Percentiles rank a stretch among this genome's conserved stretches.
Conservation (phyloP, 92 coral and sea anemone genomes). For the Zoanthus sociatus region DNA sequence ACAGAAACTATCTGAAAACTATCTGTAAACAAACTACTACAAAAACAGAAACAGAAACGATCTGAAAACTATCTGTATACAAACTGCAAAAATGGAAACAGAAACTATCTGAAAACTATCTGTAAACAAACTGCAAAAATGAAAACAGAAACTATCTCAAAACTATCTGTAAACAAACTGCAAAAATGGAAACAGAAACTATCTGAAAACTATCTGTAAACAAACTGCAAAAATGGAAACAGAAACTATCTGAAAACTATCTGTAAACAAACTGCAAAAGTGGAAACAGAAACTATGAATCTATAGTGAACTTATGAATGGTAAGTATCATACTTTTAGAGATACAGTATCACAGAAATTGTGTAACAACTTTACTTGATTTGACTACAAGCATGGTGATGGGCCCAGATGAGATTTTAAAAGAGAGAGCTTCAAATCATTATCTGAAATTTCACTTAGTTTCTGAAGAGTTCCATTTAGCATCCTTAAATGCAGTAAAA, state of each 20-base stretch:
- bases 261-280: background rate
- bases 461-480: constrained; percentile 44
- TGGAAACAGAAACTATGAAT: constrained; percentile 39
- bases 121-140: background rate
- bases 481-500: constrained; percentile 41
- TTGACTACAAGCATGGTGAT: constrained; percentile 57
- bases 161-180: too few species aligned
- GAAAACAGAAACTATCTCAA: too few species aligned
- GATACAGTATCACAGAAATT: constrained; percentile 44
- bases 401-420: constrained; percentile 41
- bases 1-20: too few species aligned
- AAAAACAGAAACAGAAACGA: constrained; percentile 20
- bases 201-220: too few species aligned
- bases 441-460: constrained; percentile 12
- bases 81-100: too few species aligned
- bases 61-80: background rate
- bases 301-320: constrained; percentile 27
- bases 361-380: constrained; percentile 53
- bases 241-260: too few species aligned
- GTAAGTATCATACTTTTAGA: constrained; percentile 33
- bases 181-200: too few species aligned
- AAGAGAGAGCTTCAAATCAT: constrained; percentile 38
- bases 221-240: too few species aligned
- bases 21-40: background rate
- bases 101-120: too few species aligned